Evolutionary conservation across 2,888 invertebrate species (phyloP).

Genomic region (Andricus curvator): DNA sequence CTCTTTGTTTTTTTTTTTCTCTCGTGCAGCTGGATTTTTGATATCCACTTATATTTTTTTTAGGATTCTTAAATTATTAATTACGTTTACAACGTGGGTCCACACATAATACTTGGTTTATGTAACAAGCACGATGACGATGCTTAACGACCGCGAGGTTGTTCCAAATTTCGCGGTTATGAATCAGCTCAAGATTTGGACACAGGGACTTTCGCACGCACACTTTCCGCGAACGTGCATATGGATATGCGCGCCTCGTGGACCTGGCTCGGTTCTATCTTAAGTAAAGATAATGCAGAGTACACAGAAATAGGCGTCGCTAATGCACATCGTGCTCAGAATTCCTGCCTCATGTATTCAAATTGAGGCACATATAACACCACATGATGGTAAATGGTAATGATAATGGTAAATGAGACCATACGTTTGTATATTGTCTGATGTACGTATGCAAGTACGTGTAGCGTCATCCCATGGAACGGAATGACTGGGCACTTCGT

Average conservation of each 20-base stretch:
- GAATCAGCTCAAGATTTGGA: constrained; percentile 48
- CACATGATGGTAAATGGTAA: constrained; percentile 64
- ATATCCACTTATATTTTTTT: neutral
- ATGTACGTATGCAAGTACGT: neutral
- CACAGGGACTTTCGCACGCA: constrained; percentile 24
- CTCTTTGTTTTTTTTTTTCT: neutral
- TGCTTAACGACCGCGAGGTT: constrained; percentile 38
- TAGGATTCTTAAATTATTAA: neutral
- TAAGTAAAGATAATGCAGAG: constrained; percentile 59
- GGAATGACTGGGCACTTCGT: constrained; percentile 36
- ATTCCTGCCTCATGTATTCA: constrained; percentile 73
- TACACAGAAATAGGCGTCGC: constrained; percentile 69
- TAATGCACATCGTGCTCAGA: constrained; percentile 65
- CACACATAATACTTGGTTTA: constrained; percentile 8
- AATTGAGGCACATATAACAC: constrained; percentile 69
- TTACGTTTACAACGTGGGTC: neutral
- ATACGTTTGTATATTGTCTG: constrained; percentile 40
- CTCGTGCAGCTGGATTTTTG: neutral
- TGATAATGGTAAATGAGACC: constrained; percentile 68
- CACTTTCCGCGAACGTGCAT: constrained; percentile 47
- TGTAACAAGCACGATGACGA: constrained; percentile 36
- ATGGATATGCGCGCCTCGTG: constrained; percentile 45
- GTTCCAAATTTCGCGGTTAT: constrained; percentile 51
- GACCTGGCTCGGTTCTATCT: constrained; percentile 52
- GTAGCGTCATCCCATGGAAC: constrained; percentile 20